Evolutionary conservation across 2,113 vertebrate species (phyloP), one percentile per base, ranked within the genome.

Genomic region (Pogonocichla stellata): DNA sequence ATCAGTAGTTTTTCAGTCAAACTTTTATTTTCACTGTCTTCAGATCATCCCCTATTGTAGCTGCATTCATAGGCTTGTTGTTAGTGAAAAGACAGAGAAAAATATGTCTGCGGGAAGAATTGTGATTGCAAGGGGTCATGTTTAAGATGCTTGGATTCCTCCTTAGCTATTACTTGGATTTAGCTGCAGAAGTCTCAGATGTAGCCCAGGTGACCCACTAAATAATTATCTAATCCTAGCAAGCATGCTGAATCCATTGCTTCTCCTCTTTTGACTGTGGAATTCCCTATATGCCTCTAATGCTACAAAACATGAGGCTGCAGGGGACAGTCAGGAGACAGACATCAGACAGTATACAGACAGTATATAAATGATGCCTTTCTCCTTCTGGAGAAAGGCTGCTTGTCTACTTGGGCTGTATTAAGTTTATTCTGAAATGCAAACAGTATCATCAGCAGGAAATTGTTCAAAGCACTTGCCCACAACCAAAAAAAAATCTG

Each of bases 401-500:
- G 0, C 54, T 70, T 90, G 45, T 66, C 80, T 88, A 4, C 34
- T 79, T 3, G 3, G 19, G 17, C 45, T 92, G 4, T 65, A 65
- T 69, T 75, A 88, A 60, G 7, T 77, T 95, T 69, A 51, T 83
- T 29, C n/a, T 51, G 58, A 88, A 71, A 71, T 34, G 40, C 34
- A 79, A 33, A 75, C 45, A 48, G 33, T 22, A 45, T 43, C 14
- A 69, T n/a, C 45, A 86, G 28, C 8, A 61, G 40, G 19, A 92
- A 82, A 40, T 69, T 43, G n/a, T 48, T 85, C 72, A 61, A 69
- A 72, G 28, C 25, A 64, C 22, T 72, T 2, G 0, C 19, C 19
- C 58, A 57, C 45, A 69, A 43, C 6, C 0, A 0, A 53, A 56
- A 64, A 64, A 34, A 33, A 25, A 33, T 58, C 12, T 3, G 45